phyloP scores from a whole-genome alignment of 23 tunicate genomes.

The Phallusia fumigata region DNA sequence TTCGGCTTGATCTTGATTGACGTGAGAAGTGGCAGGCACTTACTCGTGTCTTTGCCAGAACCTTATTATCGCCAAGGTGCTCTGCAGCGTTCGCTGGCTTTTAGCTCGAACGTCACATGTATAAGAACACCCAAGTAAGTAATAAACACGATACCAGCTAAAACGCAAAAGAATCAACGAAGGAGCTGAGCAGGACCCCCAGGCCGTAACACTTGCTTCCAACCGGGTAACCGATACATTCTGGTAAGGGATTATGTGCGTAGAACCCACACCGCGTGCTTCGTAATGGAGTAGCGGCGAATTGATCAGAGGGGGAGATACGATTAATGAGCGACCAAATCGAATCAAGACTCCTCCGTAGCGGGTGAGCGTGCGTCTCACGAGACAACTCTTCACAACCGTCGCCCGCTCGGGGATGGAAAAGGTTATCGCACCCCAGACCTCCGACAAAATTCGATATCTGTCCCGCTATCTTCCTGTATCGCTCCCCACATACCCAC shows the following conservation, averaged over 20 bases:
- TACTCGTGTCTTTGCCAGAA: background rate
- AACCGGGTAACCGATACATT: background rate
- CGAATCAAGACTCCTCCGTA: background rate
- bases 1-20: conserved; percentile 11
- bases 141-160: no score
- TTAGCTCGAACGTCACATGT: no score
- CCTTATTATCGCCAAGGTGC: no score
- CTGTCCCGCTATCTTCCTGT: background rate
- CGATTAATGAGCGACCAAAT: background rate
- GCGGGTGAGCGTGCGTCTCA: background rate
- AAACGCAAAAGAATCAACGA: background rate
- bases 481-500: background rate
- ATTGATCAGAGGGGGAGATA: background rate
- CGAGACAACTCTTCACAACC: background rate
- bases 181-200: background rate
- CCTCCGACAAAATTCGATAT: background rate
- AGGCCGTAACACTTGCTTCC: background rate
- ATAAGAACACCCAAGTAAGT: no score
- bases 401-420: background rate
- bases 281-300: background rate
- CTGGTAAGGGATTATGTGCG: background rate
- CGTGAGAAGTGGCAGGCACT: conserved; percentile 13
- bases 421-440: conserved; percentile 1
- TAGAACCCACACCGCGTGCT: conserved; percentile 5
- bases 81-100: no score